Evolutionary conservation across 2,113 vertebrate genomes (phyloP).

Genomic region (Vireo altiloquus): DNA sequence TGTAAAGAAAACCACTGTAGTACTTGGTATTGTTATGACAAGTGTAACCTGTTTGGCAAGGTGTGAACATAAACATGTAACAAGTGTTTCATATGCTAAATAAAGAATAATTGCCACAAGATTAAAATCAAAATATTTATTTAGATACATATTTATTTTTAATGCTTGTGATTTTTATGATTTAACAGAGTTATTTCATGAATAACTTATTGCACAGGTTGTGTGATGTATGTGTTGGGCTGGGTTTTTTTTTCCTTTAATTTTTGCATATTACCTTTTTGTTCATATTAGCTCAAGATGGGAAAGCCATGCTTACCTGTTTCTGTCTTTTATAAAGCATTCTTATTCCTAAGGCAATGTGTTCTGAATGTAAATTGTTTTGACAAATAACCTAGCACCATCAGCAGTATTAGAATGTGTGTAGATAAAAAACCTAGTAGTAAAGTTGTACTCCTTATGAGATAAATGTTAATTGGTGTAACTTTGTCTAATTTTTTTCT

Average conservation of each 20-base stretch:
- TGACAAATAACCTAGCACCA: constrained; percentile 70
- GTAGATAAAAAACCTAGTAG: constrained; percentile 73
- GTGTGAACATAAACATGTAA: constrained; percentile 63
- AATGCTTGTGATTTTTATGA: constrained; percentile 60
- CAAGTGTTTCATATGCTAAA: constrained; percentile 60
- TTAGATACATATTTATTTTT: constrained; percentile 62
- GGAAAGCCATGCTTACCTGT: constrained; percentile 46
- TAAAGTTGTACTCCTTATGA: constrained; percentile 76
- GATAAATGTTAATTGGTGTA: constrained; percentile 73
- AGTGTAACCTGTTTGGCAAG: constrained; percentile 54
- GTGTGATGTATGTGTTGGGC: constrained; percentile 24
- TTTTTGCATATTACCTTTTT: constrained; percentile 10
- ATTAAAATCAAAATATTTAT: constrained; percentile 67
- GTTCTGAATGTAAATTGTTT: constrained; percentile 61
- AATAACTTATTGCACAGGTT: constrained; percentile 35
- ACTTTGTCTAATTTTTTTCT: constrained; percentile 66
- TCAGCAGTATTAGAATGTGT: constrained; percentile 83
- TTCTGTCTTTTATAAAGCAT: constrained; percentile 24
- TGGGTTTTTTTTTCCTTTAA: background rate
- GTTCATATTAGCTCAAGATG: background rate
- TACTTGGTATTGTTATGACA: constrained; percentile 65
- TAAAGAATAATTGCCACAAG: constrained; percentile 68
- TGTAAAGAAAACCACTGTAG: constrained; percentile 55
- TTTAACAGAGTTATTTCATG: constrained; percentile 43
- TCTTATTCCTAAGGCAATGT: constrained; percentile 30